Evolutionary conservation across 2,888 invertebrate genomes (phyloP).

Genomic region (Odontocolon sp.): DNA sequence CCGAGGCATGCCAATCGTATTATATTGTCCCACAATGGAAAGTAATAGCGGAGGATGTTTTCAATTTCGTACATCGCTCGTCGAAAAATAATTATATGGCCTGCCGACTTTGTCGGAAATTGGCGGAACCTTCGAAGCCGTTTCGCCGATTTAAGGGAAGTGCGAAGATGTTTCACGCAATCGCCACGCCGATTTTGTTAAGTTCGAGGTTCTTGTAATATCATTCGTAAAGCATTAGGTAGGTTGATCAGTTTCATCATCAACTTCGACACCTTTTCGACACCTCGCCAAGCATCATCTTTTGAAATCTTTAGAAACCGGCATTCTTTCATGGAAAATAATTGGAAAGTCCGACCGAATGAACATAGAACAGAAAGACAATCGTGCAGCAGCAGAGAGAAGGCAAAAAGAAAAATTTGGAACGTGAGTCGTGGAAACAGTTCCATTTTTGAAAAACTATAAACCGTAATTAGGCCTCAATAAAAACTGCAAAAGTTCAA

Average conservation of each 20-base stretch:
- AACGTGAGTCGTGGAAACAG: background rate
- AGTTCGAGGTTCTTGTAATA: conserved; percentile 3
- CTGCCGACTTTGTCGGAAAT: conserved; percentile 51
- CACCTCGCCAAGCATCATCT: conserved; percentile 33
- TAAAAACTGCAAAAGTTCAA: no score
- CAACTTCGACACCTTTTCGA: conserved; percentile 41
- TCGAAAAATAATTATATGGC: conserved; percentile 54
- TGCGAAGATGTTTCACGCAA: conserved; percentile 77
- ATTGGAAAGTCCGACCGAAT: background rate
- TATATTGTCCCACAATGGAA: conserved; percentile 42
- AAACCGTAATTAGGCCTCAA: no score
- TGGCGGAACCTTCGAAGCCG: conserved; percentile 42
- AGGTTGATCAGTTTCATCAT: conserved; percentile 45
- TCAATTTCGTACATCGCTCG: conserved; percentile 26
- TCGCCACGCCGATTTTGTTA: conserved; percentile 64
- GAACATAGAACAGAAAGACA: background rate
- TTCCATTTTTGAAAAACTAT: no score
- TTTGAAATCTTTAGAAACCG: conserved; percentile 24
- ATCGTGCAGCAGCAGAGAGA: background rate
- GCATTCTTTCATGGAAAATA: background rate
- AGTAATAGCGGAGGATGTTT: conserved; percentile 47
- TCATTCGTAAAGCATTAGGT: conserved; percentile 32
- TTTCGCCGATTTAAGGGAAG: conserved; percentile 63
- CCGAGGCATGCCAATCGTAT: conserved; percentile 38
- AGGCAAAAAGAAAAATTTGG: background rate